Evolutionary conservation across 2,797 vertebrate genomes (phyloP).

Genomic region (Tachyglossus aculeatus): DNA sequence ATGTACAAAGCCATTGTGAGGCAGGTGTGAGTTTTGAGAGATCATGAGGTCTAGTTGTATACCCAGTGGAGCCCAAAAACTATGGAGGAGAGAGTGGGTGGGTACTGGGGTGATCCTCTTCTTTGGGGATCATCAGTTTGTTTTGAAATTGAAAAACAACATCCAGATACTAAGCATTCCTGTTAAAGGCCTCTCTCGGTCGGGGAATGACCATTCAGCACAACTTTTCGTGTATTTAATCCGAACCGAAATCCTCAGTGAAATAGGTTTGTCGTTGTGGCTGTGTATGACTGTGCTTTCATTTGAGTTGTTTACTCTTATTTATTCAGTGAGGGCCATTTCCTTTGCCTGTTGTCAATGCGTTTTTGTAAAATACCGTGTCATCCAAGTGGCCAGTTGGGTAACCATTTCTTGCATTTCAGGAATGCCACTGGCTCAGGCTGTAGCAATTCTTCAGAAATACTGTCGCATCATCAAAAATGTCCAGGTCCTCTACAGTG

Average conservation of each 20-base stretch:
- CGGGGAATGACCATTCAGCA: not conserved
- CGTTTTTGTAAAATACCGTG: not conserved
- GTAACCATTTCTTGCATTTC: slow-evolving; percentile 41
- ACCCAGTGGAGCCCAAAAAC: too few species aligned
- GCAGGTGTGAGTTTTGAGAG: too few species aligned
- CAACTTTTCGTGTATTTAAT: not conserved
- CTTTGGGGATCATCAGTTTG: too few species aligned
- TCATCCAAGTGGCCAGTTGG: slow-evolving; percentile 21
- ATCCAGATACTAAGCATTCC: not conserved
- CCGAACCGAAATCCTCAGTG: slow-evolving; percentile 9
- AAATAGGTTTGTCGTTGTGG: slow-evolving; percentile 27
- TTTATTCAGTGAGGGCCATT: too few species aligned
- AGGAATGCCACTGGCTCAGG: slow-evolving; percentile 99
- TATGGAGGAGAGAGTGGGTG: too few species aligned
- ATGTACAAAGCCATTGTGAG: too few species aligned
- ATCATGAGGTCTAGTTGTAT: too few species aligned
- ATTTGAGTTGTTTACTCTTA: too few species aligned
- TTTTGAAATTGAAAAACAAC: not conserved
- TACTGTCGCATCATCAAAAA: slow-evolving; percentile 98
- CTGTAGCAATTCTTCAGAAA: slow-evolving; percentile 97
- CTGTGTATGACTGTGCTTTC: slow-evolving; percentile 4
- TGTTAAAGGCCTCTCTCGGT: not conserved
- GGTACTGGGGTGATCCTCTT: too few species aligned
- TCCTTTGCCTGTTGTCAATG: not conserved
- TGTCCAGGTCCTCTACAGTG: slow-evolving; percentile 98